Evolutionary conservation across 1,140 invertebrate genomes (phyloP).

Genomic region (Bombus superbus): DNA sequence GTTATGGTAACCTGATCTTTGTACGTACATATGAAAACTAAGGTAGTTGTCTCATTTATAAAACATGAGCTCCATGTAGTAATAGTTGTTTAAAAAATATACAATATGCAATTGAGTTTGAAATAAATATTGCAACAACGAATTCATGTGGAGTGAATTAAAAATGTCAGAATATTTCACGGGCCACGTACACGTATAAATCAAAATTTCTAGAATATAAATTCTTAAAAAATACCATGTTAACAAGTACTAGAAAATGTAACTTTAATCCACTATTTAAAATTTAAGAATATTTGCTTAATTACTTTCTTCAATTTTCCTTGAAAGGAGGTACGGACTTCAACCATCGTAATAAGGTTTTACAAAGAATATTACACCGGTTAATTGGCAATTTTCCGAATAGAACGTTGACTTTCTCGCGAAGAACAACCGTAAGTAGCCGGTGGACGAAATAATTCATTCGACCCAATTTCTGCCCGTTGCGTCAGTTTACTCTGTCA

Average conservation of each 20-base stretch:
- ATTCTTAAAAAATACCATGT: too few relatives aligned
- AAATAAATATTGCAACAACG: not conserved
- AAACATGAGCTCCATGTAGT: too few relatives aligned
- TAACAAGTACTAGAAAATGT: too few relatives aligned
- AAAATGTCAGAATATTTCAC: not conserved
- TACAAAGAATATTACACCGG: not conserved
- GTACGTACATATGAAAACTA: not conserved
- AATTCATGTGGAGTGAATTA: too few relatives aligned
- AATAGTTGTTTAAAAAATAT: not conserved
- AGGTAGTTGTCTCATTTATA: too few relatives aligned
- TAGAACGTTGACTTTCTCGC: not conserved
- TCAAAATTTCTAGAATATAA: too few relatives aligned
- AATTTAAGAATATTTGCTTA: not conserved
- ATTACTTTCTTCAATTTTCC: not conserved
- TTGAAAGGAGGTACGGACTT: not conserved
- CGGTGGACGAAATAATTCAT: not conserved
- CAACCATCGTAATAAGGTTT: not conserved
- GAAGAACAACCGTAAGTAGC: not conserved
- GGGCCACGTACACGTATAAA: not conserved
- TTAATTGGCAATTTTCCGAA: slow-evolving; percentile 1
- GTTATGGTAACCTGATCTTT: not conserved
- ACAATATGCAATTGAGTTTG: not conserved
- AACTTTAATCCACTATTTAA: not conserved
- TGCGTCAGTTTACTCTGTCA: not conserved
- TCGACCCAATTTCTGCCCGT: not conserved